Base-by-base conservation (phyloP, 2,888 invertebrate species). In the Lissocephala sabroskyi region DNA sequence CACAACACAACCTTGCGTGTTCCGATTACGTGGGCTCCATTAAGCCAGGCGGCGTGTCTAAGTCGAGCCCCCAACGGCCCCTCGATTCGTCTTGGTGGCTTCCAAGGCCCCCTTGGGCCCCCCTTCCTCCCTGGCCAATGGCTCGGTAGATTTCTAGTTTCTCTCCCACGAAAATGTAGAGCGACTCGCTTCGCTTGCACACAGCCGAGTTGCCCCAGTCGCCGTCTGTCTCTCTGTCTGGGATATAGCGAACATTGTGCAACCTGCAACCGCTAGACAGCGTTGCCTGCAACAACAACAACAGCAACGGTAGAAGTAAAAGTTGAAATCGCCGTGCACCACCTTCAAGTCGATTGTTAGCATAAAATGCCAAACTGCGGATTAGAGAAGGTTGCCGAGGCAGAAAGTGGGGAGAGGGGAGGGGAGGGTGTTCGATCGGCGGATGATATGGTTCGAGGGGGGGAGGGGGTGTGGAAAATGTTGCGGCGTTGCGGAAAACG, bases 141-240 rank as follows among this genome's bases (percentile, higher is more conserved):
- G 7, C 23, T 23, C 7, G 3, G 23, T 3, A 23, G 7, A 23
- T 5, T 23, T 3, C 23, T 5, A 23, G 7, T 5, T 23, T 23
- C 23, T 56, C 36, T 41, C 43, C 49, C 16, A 49, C 26, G 52
- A 18, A 52, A 71, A 68, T 68, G 73, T 68, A 49, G 75, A 62
- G 54, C 68, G 71, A 65, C 67, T 65, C 62, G 59, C 68, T 71
- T 62, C 71, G 67, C 67, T 68, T 68, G 67, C 55, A 62, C 52
- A 41, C 36, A n/a, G n/a, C n/a, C n/a, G n/a, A 52, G 39, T 16
- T 39, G 11, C 2, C 23, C 4, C n/a, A 3, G n/a, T 13, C 11
- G 32, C 32, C n/a, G 28, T 47, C 32, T 49, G 14, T 43, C 49
- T 59, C 42, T 52, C 33, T 53, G 40, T 51, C 39, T 46, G 30